Evolutionary conservation across 2,113 vertebrate species (phyloP), one percentile per base, ranked within the genome.

Genomic region (Alectura lathami): DNA sequence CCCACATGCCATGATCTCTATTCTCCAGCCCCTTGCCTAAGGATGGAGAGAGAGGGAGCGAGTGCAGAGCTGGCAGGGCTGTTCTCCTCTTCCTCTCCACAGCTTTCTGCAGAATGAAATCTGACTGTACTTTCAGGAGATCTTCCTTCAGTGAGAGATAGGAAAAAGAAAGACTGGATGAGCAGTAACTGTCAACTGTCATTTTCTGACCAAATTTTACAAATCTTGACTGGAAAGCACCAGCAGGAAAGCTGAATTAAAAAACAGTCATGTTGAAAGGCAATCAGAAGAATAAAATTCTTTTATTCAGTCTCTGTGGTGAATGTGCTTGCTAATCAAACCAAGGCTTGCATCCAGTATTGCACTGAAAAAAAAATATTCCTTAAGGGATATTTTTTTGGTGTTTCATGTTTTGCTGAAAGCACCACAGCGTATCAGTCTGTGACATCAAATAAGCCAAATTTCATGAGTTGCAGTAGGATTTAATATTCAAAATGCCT

Each of bases 351-450:
- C 76, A 94, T 81, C 51, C 79, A 93, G 69, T 73, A 88, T 11
- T 79, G 68, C 56, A 86, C 56, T 86, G 72, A 91, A 96, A 30
- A 26, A 93, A 96, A 83, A 32, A 22, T 29, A 77, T 91, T 93
- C 73, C 77, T 64, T 60, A 63, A 78, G 83, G 85, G 54, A 16
- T 26, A 48, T 78, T 83, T 70, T 91, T 40, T 68, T 83, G 11
- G n/a, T 79, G 36, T 82, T 91, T 94, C 68, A 93, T 72, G 73
- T 86, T 93, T 93, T 88, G 73, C 73, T 96, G 89, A 94, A 95
- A 96, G 83, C 66, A 68, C 36, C 66, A 67, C 18, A 78, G 60
- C 94, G 17, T 86, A 86, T 81, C 91, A 88, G 64, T 42, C 76
- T 90, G 68, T 43, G 64, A 86, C 85, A 96, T 75, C 85, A 95